A percentile compares a stretch with the other conserved stretches of the same genome.
These are phyloP conservation scores for Pseudoatta argentina DNA, from an alignment of 1,140 invertebrate species.

Conservation along the genomic window DNA sequence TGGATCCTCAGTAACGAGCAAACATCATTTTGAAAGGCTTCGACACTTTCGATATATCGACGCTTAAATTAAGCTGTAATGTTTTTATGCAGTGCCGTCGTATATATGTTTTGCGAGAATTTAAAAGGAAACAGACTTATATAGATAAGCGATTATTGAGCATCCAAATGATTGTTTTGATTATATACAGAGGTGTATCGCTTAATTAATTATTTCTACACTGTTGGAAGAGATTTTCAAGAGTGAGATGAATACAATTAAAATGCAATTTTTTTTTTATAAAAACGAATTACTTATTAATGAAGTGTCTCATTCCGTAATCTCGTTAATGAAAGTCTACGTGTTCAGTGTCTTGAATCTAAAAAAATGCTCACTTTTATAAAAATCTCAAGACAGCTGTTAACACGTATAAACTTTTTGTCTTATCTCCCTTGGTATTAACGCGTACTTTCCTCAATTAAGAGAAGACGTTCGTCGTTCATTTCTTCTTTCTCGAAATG, in stretches of 20 bases:
- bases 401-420: neutral
- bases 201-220: neutral
- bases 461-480: neutral
- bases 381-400: neutral
- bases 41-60: constrained; percentile 41
- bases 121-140: neutral
- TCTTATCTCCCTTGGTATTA: neutral
- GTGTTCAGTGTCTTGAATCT: too few species aligned
- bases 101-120: neutral
- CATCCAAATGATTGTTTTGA: neutral
- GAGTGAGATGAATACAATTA: neutral
- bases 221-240: neutral
- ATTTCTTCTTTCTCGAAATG: neutral
- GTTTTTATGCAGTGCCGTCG: constrained; percentile 20
- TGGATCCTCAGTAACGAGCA: constrained; percentile 49
- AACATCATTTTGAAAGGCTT: constrained; percentile 47
- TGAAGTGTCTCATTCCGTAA: neutral
- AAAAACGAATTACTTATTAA: neutral
- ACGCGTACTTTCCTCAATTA: constrained; percentile 39
- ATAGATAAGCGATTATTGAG: neutral
- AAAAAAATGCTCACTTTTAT: neutral
- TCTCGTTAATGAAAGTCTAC: neutral
- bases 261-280: constrained; percentile 8
- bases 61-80: constrained; percentile 33
- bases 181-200: neutral